Conservation (phyloP, 2,888 invertebrate species). For the Dolichomitus sp. region DNA sequence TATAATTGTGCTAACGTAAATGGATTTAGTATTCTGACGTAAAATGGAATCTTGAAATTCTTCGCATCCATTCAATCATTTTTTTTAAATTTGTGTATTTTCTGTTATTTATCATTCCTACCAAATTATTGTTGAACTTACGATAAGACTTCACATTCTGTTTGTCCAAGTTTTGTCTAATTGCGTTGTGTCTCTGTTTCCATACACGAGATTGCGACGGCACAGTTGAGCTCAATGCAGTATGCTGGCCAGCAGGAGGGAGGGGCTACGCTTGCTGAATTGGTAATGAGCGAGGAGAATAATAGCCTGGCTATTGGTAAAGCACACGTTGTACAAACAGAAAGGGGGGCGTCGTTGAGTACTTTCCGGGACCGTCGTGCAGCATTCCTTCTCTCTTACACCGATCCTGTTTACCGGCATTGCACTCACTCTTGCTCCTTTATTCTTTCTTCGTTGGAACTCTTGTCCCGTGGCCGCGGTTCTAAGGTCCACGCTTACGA, state of each 20-base stretch:
- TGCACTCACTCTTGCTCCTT: slow-evolving; percentile 39
- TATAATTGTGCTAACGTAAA: background rate
- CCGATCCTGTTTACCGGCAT: slow-evolving; percentile 28
- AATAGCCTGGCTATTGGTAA: slow-evolving; percentile 65
- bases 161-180: slow-evolving; percentile 11
- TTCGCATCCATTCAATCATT: no score
- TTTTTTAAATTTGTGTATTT: no score
- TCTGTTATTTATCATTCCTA: background rate
- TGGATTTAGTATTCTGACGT: background rate
- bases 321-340: slow-evolving; percentile 60
- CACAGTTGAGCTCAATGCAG: slow-evolving; percentile 20
- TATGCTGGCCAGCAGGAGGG: slow-evolving; percentile 23
- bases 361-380: slow-evolving; percentile 61
- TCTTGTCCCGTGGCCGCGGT: slow-evolving; percentile 44
- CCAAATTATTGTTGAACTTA: no score
- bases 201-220: slow-evolving; percentile 20
- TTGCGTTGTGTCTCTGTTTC: slow-evolving; percentile 45
- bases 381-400: slow-evolving; percentile 29
- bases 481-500: slow-evolving; percentile 45
- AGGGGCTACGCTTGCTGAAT: slow-evolving; percentile 47
- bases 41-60: no score
- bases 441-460: slow-evolving; percentile 22
- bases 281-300: slow-evolving; percentile 62
- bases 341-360: slow-evolving; percentile 29
- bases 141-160: background rate